Conservation (phyloP, 1,140 invertebrate genomes). For the Ditylenchus dipsaci region DNA sequence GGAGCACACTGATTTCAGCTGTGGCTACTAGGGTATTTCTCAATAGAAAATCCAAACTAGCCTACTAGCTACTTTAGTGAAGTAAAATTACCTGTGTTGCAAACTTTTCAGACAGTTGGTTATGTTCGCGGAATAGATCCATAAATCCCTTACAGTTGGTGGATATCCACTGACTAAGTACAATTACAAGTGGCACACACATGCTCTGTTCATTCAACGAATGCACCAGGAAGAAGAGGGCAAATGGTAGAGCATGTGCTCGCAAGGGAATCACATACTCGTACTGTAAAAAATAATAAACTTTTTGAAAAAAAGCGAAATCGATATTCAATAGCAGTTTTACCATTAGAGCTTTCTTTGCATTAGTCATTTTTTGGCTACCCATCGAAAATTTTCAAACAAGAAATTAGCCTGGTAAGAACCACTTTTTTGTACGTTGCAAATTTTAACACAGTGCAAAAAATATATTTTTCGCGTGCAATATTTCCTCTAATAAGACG, state of each 20-base stretch:
- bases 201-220: not conserved
- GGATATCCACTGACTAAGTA: constrained; percentile 3
- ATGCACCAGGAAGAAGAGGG: constrained; percentile 5
- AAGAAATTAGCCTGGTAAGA: too few relatives aligned
- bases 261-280: constrained; percentile 5
- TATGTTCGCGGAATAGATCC: not conserved
- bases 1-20: too few relatives aligned
- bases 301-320: not conserved
- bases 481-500: too few relatives aligned
- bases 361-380: too few relatives aligned
- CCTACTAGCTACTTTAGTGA: too few relatives aligned
- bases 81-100: not conserved
- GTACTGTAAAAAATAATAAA: not conserved
- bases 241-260: constrained; percentile 2
- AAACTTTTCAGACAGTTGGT: not conserved
- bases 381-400: too few relatives aligned
- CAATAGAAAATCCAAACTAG: too few relatives aligned
- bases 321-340: not conserved
- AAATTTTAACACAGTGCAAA: too few relatives aligned
- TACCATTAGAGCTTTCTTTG: too few relatives aligned
- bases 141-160: not conserved
- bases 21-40: too few relatives aligned
- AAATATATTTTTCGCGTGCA: too few relatives aligned
- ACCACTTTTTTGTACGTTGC: too few relatives aligned
- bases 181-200: not conserved